These are phyloP conservation scores for Xylophagus ater DNA, from an alignment of 2,888 invertebrate species.

Conservation along the genomic window DNA sequence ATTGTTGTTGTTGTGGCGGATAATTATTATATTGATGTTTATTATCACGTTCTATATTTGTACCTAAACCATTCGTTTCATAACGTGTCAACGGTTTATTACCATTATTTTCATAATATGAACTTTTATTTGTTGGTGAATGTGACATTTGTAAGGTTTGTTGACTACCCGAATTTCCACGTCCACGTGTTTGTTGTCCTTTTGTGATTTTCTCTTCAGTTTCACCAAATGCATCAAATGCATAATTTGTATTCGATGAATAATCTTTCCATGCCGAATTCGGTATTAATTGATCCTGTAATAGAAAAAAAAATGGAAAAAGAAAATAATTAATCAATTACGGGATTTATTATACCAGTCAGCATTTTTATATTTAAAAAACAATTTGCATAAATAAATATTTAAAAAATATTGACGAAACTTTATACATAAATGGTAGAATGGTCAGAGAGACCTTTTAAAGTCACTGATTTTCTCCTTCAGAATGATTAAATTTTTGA, in stretches of 20 bases:
- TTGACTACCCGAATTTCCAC: constrained; percentile 30
- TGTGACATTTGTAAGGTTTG: constrained; percentile 39
- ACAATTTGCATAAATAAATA: too few relatives aligned
- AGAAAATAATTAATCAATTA: constrained; percentile 17
- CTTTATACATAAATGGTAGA: too few relatives aligned
- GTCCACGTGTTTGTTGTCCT: constrained; percentile 22
- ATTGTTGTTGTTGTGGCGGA: not conserved
- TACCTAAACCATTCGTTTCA: constrained; percentile 16
- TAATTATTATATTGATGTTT: too few relatives aligned
- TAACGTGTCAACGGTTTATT: constrained; percentile 19
- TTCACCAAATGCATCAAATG: constrained; percentile 75
- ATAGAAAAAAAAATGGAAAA: constrained; percentile 19
- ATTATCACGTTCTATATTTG: constrained; percentile 15
- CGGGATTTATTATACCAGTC: constrained; percentile 31
- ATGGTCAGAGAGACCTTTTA: too few relatives aligned
- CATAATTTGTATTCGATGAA: constrained; percentile 76
- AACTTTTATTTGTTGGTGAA: constrained; percentile 35
- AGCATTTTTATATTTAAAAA: constrained; percentile 27
- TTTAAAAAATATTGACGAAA: too few relatives aligned
- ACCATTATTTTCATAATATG: constrained; percentile 27
- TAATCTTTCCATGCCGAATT: constrained; percentile 86
- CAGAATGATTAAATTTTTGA: too few relatives aligned
- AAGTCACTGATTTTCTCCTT: too few relatives aligned
- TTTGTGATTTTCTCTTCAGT: constrained; percentile 55
- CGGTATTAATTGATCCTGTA: constrained; percentile 70